These are phyloP conservation scores for Turritopsis rubra DNA, from an alignment of 30 jellyfish, hydroid and myxozoan species.

Conservation along the genomic window DNA sequence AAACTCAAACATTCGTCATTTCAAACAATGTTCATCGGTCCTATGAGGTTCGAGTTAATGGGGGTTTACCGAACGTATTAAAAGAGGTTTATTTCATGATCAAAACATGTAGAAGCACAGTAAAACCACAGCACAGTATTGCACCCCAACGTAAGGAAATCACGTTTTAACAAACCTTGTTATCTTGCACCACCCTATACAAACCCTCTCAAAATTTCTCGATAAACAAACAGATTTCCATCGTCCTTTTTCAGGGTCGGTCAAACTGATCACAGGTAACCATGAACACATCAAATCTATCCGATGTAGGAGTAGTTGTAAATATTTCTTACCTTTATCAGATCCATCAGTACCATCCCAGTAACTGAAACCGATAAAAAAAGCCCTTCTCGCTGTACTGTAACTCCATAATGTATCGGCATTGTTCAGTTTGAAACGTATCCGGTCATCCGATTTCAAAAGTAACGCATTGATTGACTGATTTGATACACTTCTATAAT, in stretches of 20 bases:
- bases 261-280: too few relatives aligned
- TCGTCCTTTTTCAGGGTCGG: too few relatives aligned
- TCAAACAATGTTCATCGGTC: too few relatives aligned
- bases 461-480: not conserved
- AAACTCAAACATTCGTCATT: too few relatives aligned
- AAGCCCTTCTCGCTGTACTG: constrained; percentile 31
- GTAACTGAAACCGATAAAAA: constrained; percentile 39
- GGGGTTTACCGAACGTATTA: not conserved
- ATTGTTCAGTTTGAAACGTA: constrained; percentile 35
- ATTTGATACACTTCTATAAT: not conserved
- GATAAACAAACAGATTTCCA: too few relatives aligned
- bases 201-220: not conserved
- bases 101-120: too few relatives aligned
- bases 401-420: constrained; percentile 45
- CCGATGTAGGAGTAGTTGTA: too few relatives aligned
- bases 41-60: not conserved
- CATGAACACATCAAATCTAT: too few relatives aligned
- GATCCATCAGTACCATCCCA: constrained; percentile 51
- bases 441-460: constrained; percentile 34
- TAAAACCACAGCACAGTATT: not conserved
- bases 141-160: not conserved
- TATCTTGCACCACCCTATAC: not conserved
- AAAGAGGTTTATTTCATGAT: too few relatives aligned
- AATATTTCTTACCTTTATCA: not conserved
- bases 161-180: not conserved